Evolutionary conservation across 2,113 vertebrate genomes (phyloP), one percentile per base, ranked within the genome.

Genomic region (Pluvianellus socialis): DNA sequence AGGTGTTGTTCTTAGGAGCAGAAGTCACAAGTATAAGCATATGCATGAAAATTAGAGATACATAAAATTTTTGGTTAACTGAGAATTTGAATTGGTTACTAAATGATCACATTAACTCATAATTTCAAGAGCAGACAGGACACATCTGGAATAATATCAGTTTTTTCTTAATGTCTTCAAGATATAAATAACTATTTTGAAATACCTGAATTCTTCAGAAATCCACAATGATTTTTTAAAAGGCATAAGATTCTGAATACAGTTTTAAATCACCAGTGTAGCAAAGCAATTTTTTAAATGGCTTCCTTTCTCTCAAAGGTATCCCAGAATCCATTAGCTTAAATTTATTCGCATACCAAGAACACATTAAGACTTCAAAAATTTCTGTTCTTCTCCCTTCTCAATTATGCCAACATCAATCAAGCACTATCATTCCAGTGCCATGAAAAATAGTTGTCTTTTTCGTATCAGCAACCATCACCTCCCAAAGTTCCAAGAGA

Each of bases 391-490:
- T 65, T 83, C 42, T 89, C 44, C 33, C 20, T 42, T 89, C 52
- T 63, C 18, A 53, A 5, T 82, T 91, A 72, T 8, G 24, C 21
- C 47, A 81, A 47, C 40, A 75, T 50, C 13, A 63, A 27, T 47
- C 35, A 71, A 92, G 33, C 16, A 81, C 22, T 42, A 40, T 26
- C 27, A 75, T 70, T 91, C 32, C 45, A 72, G 33, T 52, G 40
- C 9, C 8, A 62, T 5, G 33, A 85, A 84, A 71, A 53, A 90
- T 0, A 52, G 12, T 10, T 0, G 0, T 26, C 15, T 42, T 74
- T 53, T 55, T 67, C 10, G 3, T 44, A 83, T 71, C 19, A 83
- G 40, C 65, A 96, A 49, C 23, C 49, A 42, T n/a, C 17, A 40
- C 33, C 50, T 90, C 52, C 33, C 70, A 44, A 49, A 65, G 61